Evolutionary conservation across 2,797 vertebrate genomes (phyloP), one percentile per base, ranked within the genome.

Genomic region (Sebastes umbrosus): DNA sequence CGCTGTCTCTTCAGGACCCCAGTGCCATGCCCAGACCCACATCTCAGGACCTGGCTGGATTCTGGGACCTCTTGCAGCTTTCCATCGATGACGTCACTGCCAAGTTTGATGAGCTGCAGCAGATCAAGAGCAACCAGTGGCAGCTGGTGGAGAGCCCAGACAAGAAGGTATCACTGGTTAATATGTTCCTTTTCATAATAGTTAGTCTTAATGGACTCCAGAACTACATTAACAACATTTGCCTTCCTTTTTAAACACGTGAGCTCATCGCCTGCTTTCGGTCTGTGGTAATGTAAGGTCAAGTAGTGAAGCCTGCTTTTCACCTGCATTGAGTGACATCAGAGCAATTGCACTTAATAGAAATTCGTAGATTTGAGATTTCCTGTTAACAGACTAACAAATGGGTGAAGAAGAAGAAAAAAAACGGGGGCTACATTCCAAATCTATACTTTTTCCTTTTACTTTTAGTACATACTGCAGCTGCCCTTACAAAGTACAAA

Each of bases 1-100:
- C 18, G 9, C n/a, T 13, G 8, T 79, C 62, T 63, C 65, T 71
- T 55, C 91, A 99, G 99, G 98, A 99, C 95, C 98, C 99, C 88
- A 98, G 98, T 82, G 99, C 99, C 87, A 99, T 99, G 98, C 99
- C 99, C 5, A 96, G 98, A 92, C 99, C 99, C 84, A 99, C 99
- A 25, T 98, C 98, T 83, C 98, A 99, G 96, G 98, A 99, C 92
- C 95, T 99, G 79, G 98, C 98, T 39, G 98, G 98, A 87, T 99
- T 99, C 95, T 99, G 98, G 98, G 98, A 99, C 94, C 97, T 99
- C 92, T 87, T 99, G 94, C 98, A 99, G 96, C 97, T 99, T 83
- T 99, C 98, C 20, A 96, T 99, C n/a, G 98, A 99, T 92, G 99
- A 99, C 2, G 98, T 99, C 94, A 98, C 97, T 96, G 97, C 98